Evolutionary conservation across 1,140 invertebrate genomes (phyloP), one percentile per base, ranked within the genome.

Genomic region (Bombus difficillimus): DNA sequence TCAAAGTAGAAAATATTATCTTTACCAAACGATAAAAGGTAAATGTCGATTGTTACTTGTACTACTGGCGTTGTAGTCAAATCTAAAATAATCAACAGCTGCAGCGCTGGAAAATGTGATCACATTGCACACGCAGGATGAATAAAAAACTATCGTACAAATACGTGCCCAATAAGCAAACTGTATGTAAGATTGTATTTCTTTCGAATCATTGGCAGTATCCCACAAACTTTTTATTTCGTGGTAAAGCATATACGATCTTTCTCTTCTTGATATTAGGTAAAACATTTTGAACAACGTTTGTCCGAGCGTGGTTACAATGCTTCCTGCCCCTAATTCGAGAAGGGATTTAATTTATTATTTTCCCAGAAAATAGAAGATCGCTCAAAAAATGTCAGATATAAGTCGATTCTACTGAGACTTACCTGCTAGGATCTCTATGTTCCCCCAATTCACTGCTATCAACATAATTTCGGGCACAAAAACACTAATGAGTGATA

Each of bases 211-310:
- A 1, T 83, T 25, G 2, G 72, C 41, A 4, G 57, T 43, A 43
- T 57, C 8, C 90, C 90, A 91, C 32, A 90, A 59, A 10, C 37
- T 37, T 34, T 66, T 76, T n/a, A 85, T 59, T 34, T 85, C 73
- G 1, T 85, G 9, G 13, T 88, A 89, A 9, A 91, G 37, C 9
- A 32, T 47, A 5, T 37, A 25, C 0, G 77, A 47, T 77, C 22
- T 83, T 12, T 85, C 37, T n/a, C 34, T 76, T 32, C 69, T 69
- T 9, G 28, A n/a, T 9, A 86, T 1, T 57, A 89, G 47, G 25
- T 91, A 89, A 13, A 78, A 28, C 41, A 90, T 69, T 87, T 90
- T 91, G 43, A 88, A 91, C 6, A 91, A 25, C 2, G 74, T 37
- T 57, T 88, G 88, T 22, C 57, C 74, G 1, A 87, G 22, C 6